These are phyloP conservation scores for Melospiza georgiana DNA, from an alignment of 2,113 vertebrate genomes.

Conservation along the genomic window DNA sequence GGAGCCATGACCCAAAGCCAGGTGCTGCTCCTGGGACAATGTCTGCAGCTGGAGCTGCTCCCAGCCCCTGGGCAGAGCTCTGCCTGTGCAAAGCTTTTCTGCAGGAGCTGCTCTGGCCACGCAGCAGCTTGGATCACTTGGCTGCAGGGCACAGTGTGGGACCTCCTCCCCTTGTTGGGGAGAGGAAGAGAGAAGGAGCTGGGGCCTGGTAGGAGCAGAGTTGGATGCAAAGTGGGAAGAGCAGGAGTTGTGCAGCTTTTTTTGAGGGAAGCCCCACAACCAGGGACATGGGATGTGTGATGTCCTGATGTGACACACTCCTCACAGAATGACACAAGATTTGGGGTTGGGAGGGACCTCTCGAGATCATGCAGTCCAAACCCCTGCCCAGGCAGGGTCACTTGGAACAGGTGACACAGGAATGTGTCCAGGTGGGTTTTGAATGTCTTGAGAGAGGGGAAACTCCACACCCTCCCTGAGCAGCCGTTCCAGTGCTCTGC, in stretches of 20 bases:
- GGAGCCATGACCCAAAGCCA: background rate
- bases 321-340: background rate
- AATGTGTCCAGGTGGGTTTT: background rate
- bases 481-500: background rate
- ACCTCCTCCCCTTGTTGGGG: background rate
- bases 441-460: background rate
- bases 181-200: background rate
- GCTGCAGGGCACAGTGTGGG: background rate
- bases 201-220: background rate
- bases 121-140: background rate
- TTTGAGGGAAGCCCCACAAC: fast-evolving
- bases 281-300: fast-evolving
- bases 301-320: background rate
- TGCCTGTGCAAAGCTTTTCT: background rate
- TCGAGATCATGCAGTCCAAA: background rate
- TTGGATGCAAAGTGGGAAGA: background rate
- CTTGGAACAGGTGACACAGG: background rate
- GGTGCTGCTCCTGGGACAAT: background rate
- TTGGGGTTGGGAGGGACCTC: background rate
- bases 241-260: background rate
- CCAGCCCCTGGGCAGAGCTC: background rate
- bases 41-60: background rate
- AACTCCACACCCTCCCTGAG: background rate
- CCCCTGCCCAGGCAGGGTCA: background rate
- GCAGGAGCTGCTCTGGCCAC: background rate